phyloP scores from a whole-genome alignment of 2,888 invertebrate species.

The Aelia acuminata region DNA sequence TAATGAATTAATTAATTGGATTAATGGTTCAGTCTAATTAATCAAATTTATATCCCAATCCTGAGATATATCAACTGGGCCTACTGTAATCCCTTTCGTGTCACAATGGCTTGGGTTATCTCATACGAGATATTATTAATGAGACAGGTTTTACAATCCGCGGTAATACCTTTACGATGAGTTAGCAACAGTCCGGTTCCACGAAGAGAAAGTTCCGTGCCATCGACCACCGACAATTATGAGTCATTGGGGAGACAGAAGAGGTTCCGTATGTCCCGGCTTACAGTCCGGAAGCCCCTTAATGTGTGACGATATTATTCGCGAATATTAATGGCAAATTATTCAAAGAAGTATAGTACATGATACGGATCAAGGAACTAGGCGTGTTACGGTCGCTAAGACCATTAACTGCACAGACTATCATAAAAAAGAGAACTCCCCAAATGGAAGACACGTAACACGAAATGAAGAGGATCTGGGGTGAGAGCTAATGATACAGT shows the following conservation, averaged over 20 bases:
- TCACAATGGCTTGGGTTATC: neutral
- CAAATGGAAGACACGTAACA: neutral
- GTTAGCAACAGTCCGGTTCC: conserved; percentile 29
- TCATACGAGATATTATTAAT: neutral
- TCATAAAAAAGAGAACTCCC: neutral
- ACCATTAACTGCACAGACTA: neutral
- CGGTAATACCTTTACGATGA: conserved; percentile 16
- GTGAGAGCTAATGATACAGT: neutral
- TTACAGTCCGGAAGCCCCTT: neutral
- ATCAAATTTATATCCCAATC: neutral
- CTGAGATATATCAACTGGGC: neutral
- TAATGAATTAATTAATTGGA: too few species aligned
- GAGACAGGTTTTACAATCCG: neutral
- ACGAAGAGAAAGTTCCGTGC: neutral
- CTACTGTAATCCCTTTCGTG: neutral
- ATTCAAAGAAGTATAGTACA: neutral
- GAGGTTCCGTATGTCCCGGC: neutral
- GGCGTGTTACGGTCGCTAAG: neutral
- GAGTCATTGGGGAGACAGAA: neutral
- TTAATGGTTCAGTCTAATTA: neutral
- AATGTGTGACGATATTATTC: neutral
- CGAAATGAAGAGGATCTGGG: neutral
- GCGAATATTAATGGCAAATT: neutral
- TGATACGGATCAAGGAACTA: neutral
- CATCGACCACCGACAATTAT: neutral